Conservation (phyloP, 2,888 invertebrate species). For the Autographa pulchrina region DNA sequence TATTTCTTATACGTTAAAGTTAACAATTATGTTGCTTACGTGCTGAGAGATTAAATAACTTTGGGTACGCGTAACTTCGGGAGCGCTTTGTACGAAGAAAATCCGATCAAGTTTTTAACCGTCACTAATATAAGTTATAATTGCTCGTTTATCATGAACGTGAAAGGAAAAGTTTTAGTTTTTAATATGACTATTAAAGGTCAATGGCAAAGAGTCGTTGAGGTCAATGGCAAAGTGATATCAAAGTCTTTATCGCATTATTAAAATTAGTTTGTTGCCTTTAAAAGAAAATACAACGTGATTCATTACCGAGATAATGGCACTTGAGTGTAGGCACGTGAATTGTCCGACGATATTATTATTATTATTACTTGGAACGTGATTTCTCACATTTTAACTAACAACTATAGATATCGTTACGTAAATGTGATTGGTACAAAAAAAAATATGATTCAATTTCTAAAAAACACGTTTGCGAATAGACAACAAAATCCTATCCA, state of each 20-base stretch:
- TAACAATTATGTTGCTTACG: constrained; percentile 40
- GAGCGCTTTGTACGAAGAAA: constrained; percentile 39
- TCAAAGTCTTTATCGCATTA: background rate
- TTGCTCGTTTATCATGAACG: constrained; percentile 28
- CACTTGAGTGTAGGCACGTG: too few relatives aligned
- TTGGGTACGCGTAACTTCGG: constrained; percentile 30
- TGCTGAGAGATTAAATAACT: constrained; percentile 54
- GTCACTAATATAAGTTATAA: constrained; percentile 39
- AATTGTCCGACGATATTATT: too few relatives aligned
- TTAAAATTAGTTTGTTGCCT: background rate
- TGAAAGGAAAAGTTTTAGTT: background rate
- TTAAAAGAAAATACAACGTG: too few relatives aligned
- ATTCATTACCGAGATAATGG: background rate
- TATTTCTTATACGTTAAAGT: constrained; percentile 49
- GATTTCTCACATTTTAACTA: too few relatives aligned
- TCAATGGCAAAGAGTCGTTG: background rate
- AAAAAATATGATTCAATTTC: too few relatives aligned
- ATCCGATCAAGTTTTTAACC: constrained; percentile 37
- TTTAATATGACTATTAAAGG: background rate
- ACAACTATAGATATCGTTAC: too few relatives aligned
- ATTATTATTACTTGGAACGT: too few relatives aligned
- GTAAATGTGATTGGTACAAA: too few relatives aligned
- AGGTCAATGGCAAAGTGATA: background rate
- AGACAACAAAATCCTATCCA: too few relatives aligned
- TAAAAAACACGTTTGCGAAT: too few relatives aligned